Percentiles rank a stretch among this genome's conserved stretches.
These are phyloP conservation scores for Atta colombica DNA, from an alignment of 1,140 invertebrate genomes.

Conservation along the genomic window DNA sequence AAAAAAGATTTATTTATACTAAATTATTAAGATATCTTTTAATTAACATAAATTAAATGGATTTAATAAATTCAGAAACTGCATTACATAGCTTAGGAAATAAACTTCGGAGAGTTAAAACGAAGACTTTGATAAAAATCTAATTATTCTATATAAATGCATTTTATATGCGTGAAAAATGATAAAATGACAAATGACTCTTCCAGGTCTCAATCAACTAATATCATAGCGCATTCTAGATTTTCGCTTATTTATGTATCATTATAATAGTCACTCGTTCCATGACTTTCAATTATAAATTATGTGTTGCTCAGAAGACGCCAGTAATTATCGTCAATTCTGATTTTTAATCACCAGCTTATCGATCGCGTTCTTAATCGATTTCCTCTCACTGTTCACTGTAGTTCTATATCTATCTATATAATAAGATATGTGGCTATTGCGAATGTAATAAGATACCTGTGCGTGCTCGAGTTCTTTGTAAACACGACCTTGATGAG, in stretches of 20 bases:
- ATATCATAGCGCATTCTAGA: background rate
- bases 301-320: constrained; percentile 16
- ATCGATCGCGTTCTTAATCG: constrained; percentile 49
- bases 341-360: constrained; percentile 32
- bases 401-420: background rate
- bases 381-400: constrained; percentile 22
- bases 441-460: constrained; percentile 42
- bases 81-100: too few relatives aligned
- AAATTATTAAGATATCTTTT: too few relatives aligned
- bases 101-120: background rate
- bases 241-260: constrained; percentile 20
- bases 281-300: constrained; percentile 26
- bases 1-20: background rate
- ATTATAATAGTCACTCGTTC: background rate
- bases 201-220: background rate
- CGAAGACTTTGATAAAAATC: background rate
- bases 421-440: constrained; percentile 35
- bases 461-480: constrained; percentile 37
- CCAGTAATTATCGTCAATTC: constrained; percentile 26
- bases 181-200: constrained; percentile 14
- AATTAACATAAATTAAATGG: too few relatives aligned
- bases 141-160: background rate
- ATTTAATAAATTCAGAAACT: too few relatives aligned
- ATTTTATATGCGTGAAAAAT: background rate
- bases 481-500: constrained; percentile 54